phyloP scores from a whole-genome alignment of 1,140 invertebrate species.

The Drosophila paulistorum region DNA sequence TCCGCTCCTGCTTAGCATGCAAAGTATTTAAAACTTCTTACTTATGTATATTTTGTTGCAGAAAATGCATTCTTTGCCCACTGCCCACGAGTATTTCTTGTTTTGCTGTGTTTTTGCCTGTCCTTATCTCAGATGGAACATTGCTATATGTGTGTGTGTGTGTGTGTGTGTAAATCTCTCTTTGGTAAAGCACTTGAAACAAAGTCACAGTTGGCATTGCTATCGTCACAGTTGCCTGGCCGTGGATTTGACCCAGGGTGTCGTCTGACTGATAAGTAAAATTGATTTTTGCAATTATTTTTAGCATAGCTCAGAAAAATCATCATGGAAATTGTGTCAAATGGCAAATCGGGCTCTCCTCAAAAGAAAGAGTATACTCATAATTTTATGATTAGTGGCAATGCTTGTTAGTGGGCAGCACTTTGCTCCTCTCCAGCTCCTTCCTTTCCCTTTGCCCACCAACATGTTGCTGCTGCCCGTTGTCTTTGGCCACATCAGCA shows the following conservation, averaged over 20 bases:
- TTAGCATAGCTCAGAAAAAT: slow-evolving; percentile 71
- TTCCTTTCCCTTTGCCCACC: slow-evolving; percentile 7
- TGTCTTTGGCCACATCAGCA: slow-evolving; percentile 67
- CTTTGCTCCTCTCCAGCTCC: neutral
- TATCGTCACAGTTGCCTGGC: slow-evolving; percentile 29
- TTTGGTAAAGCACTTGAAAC: slow-evolving; percentile 58
- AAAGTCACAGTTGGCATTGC: slow-evolving; percentile 53
- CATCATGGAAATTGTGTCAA: slow-evolving; percentile 73
- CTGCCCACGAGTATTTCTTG: slow-evolving; percentile 36
- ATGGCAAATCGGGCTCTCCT: slow-evolving; percentile 29
- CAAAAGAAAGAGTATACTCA: slow-evolving; percentile 52
- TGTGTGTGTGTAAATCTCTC: slow-evolving; percentile 35
- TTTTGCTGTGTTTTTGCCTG: slow-evolving; percentile 25
- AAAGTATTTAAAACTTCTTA: neutral
- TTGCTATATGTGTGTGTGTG: slow-evolving; percentile 33
- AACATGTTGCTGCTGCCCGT: slow-evolving; percentile 14
- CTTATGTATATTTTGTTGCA: neutral
- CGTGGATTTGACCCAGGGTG: slow-evolving; percentile 49
- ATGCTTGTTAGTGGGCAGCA: slow-evolving; percentile 71
- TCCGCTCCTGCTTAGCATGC: neutral
- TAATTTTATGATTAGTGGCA: slow-evolving; percentile 79
- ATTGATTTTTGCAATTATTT: slow-evolving; percentile 81
- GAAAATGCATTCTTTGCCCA: slow-evolving; percentile 18
- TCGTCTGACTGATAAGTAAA: slow-evolving; percentile 68
- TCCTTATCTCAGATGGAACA: neutral